These are phyloP conservation scores for Melanotaenia duboulayi DNA, from an alignment of 2,113 vertebrate species.

Conservation along the genomic window DNA sequence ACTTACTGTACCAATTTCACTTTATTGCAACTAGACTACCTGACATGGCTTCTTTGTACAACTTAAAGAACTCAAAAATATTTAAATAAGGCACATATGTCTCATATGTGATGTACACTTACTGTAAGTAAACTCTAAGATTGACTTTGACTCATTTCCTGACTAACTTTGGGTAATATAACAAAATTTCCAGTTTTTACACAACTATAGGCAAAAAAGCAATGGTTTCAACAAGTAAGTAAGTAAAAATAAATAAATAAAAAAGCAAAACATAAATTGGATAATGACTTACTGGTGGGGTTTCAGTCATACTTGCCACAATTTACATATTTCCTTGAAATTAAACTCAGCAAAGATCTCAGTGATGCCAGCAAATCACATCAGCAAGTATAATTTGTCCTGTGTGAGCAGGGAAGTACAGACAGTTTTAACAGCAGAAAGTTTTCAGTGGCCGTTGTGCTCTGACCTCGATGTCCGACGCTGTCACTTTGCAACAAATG, in stretches of 20 bases:
- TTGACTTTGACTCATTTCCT: too few species aligned
- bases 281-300: not conserved
- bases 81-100: too few species aligned
- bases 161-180: too few species aligned
- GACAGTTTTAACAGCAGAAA: conserved; percentile 29
- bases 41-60: too few species aligned
- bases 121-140: too few species aligned
- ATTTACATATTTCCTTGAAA: conserved; percentile 8
- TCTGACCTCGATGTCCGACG: conserved; percentile 53
- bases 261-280: not conserved
- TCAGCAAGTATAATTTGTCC: conserved; percentile 54
- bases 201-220: too few species aligned
- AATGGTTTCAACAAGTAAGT: too few species aligned
- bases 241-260: not conserved
- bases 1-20: conserved; percentile 19
- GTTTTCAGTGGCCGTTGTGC: conserved; percentile 25
- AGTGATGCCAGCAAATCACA: conserved; percentile 14
- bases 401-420: conserved; percentile 1
- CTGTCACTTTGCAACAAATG: conserved; percentile 60
- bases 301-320: conserved; percentile 4
- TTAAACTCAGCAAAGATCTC: conserved; percentile 30
- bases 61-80: too few species aligned
- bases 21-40: not conserved
- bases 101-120: too few species aligned
- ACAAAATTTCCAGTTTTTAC: too few species aligned